Conservation (phyloP, 2,888 invertebrate species). For the Augochlorella aurata region DNA sequence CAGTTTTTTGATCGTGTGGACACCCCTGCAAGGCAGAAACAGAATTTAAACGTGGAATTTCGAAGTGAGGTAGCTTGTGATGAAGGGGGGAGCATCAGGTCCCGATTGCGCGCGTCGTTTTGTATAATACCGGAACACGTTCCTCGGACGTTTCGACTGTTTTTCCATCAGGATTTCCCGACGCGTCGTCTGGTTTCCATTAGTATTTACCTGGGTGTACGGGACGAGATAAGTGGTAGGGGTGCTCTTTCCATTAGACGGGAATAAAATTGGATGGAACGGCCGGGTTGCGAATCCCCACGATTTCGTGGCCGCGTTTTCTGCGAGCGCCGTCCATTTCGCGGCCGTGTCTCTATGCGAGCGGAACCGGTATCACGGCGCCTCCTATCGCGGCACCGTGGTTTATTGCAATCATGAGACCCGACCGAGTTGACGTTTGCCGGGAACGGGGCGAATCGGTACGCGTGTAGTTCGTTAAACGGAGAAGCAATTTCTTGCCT, state of each 20-base stretch:
- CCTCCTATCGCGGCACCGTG: conserved; percentile 35
- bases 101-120: conserved; percentile 1
- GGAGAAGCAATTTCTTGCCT: not conserved
- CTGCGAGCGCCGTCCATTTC: conserved; percentile 57
- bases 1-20: not conserved
- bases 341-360: conserved; percentile 43
- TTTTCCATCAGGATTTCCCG: not conserved
- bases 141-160: not conserved
- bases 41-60: conserved; percentile 11
- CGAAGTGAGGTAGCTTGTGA: not conserved
- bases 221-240: conserved; percentile 6
- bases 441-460: not conserved
- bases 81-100: not conserved
- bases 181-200: conserved; percentile 28
- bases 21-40: not conserved
- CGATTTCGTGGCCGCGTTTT: conserved; percentile 55
- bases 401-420: conserved; percentile 56
- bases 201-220: conserved; percentile 39
- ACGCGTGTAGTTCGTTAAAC: not conserved
- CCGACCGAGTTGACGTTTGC: conserved; percentile 7
- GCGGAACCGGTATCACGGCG: conserved; percentile 38
- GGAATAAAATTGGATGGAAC: conserved; percentile 62
- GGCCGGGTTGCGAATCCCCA: conserved; percentile 10
- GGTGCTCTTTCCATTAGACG: conserved; percentile 47
- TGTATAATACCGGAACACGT: conserved; percentile 5